These are phyloP conservation scores for Psettodes erumei DNA, from an alignment of 2,113 vertebrate genomes.

Conservation along the genomic window DNA sequence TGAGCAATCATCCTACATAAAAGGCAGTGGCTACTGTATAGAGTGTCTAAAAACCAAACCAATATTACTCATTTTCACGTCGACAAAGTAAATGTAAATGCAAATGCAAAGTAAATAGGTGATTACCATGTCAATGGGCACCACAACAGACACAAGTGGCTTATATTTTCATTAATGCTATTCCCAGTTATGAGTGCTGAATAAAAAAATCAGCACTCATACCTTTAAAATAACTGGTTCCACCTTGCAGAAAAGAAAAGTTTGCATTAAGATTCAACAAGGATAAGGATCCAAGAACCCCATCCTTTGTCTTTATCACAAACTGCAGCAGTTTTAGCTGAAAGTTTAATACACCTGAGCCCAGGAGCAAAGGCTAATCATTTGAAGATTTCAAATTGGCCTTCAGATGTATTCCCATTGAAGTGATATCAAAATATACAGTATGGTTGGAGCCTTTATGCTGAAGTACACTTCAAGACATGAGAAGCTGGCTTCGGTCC, in stretches of 20 bases:
- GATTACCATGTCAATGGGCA: neutral
- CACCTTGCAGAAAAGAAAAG: neutral
- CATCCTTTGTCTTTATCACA: neutral
- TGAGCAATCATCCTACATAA: constrained; percentile 22
- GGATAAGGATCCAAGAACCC: neutral
- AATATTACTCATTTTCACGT: neutral
- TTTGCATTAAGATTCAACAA: neutral
- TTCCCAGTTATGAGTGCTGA: neutral
- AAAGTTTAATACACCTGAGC: constrained; percentile 3
- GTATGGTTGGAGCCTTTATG: neutral
- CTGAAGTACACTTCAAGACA: constrained; percentile 18
- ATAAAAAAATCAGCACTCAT: neutral
- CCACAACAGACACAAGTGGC: neutral
- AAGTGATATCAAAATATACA: constrained; percentile 29
- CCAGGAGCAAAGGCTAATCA: neutral
- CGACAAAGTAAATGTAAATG: neutral
- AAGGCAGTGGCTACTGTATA: constrained; percentile 12
- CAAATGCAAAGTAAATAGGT: neutral
- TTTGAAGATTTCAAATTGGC: neutral
- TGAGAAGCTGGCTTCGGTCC: constrained; percentile 10
- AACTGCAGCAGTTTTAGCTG: neutral
- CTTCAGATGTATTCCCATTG: constrained; percentile 11
- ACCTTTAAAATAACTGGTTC: neutral
- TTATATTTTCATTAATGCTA: neutral
- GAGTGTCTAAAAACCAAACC: neutral